Evolutionary conservation across 1,140 invertebrate species (phyloP).

Genomic region (Steinernema feltiae): DNA sequence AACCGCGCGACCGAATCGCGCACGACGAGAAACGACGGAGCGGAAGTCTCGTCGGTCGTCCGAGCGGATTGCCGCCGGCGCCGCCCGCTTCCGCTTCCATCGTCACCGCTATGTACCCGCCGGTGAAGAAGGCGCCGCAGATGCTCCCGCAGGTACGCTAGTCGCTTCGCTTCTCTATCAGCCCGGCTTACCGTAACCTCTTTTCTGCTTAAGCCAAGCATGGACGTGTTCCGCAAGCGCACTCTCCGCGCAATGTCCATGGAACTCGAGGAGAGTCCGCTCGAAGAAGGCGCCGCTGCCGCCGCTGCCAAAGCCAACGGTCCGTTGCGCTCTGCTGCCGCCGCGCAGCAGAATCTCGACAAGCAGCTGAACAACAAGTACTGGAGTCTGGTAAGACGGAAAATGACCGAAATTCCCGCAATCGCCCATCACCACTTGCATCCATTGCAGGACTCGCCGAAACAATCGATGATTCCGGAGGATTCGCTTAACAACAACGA

Average conservation of each 20-base stretch:
- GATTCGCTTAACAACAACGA: slow-evolving; percentile 3
- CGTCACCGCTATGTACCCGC: slow-evolving; percentile 50
- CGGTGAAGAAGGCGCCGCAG: slow-evolving; percentile 19
- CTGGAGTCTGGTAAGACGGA: slow-evolving; percentile 2
- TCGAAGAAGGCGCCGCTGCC: background rate
- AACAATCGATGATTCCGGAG: background rate
- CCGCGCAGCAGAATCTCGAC: background rate
- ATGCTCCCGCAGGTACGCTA: background rate
- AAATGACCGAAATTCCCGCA: background rate
- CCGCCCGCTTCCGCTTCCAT: slow-evolving; percentile 40
- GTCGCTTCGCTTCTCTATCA: background rate
- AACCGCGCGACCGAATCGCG: too few relatives aligned
- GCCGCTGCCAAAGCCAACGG: slow-evolving; percentile 8
- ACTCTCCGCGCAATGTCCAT: background rate
- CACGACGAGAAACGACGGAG: background rate
- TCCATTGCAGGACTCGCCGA: background rate
- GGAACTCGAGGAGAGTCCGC: slow-evolving; percentile 15
- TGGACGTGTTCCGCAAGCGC: background rate
- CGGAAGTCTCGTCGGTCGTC: background rate
- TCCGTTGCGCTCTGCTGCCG: slow-evolving; percentile 7
- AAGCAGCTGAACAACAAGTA: slow-evolving; percentile 4
- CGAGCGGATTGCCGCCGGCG: slow-evolving; percentile 21
- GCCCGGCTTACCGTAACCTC: background rate
- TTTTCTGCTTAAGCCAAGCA: background rate
- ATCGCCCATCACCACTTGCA: background rate